A percentile compares a stretch with the other conserved stretches of the same genome.
Evolutionary conservation across 1,140 invertebrate genomes (phyloP).

Genomic region (Vollenhovia emeryi): DNA sequence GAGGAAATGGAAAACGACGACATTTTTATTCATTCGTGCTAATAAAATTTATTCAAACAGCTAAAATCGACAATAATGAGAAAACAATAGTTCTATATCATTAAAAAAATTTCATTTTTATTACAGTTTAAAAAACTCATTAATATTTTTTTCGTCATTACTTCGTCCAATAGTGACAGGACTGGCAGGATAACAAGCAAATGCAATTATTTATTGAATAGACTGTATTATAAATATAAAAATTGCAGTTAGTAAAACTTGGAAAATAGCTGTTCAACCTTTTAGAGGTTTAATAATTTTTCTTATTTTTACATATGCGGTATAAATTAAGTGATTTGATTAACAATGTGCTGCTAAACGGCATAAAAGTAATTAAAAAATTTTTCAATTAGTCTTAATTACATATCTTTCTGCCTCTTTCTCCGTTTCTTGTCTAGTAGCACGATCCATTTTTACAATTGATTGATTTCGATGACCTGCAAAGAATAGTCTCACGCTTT

Average conservation of each 20-base stretch:
- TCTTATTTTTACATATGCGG: background rate
- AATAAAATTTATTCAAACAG: background rate
- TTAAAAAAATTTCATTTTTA: background rate
- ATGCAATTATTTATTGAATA: background rate
- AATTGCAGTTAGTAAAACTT: background rate
- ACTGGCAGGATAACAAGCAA: background rate
- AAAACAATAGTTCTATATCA: background rate
- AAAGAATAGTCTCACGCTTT: background rate
- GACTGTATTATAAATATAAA: background rate
- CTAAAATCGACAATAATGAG: background rate
- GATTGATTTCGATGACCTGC: background rate
- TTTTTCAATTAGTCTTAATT: background rate
- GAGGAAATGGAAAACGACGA: background rate
- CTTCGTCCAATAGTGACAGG: background rate
- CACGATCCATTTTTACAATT: background rate
- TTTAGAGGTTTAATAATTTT: background rate
- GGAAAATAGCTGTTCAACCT: background rate
- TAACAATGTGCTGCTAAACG: background rate
- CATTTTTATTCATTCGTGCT: background rate
- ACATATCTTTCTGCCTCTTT: background rate
- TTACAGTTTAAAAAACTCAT: background rate
- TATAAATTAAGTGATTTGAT: background rate
- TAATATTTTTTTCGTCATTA: slow-evolving; percentile 11
- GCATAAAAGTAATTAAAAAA: background rate
- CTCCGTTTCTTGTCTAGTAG: background rate